phyloP scores from a whole-genome alignment of 2,797 vertebrate species.

The Thamnophis elegans region DNA sequence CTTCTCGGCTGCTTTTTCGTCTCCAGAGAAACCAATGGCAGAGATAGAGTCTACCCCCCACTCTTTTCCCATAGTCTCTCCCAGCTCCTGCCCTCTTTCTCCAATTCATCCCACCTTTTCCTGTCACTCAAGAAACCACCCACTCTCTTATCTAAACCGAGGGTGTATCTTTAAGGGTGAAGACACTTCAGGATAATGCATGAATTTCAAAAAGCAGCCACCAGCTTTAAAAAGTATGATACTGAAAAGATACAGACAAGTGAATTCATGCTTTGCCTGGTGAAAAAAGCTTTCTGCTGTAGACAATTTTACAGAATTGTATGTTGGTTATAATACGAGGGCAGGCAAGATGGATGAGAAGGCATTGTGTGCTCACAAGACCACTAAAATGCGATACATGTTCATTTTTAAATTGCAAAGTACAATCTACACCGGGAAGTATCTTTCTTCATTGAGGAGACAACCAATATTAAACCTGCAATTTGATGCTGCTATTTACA shows the following conservation, averaged over 20 bases:
- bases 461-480: not conserved
- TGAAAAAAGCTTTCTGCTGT: not conserved
- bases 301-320: not conserved
- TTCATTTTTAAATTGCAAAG: not conserved
- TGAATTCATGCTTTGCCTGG: not conserved
- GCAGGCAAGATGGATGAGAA: not conserved
- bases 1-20: slow-evolving; percentile 45
- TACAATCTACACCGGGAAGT: not conserved
- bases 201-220: not conserved
- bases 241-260: not conserved
- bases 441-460: not conserved
- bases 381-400: not conserved
- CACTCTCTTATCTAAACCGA: slow-evolving; percentile 31
- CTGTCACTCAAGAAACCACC: slow-evolving; percentile 51
- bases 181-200: not conserved
- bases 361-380: not conserved
- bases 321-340: not conserved
- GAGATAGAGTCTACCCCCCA: not conserved
- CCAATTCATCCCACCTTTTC: slow-evolving; percentile 41
- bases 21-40: slow-evolving; percentile 33
- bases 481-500: not conserved
- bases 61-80: slow-evolving; percentile 33
- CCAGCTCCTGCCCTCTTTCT: slow-evolving; percentile 33
- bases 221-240: not conserved
- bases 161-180: slow-evolving; percentile 21